Conservation (phyloP, 2,113 vertebrate genomes). For the Nibea albiflora region DNA sequence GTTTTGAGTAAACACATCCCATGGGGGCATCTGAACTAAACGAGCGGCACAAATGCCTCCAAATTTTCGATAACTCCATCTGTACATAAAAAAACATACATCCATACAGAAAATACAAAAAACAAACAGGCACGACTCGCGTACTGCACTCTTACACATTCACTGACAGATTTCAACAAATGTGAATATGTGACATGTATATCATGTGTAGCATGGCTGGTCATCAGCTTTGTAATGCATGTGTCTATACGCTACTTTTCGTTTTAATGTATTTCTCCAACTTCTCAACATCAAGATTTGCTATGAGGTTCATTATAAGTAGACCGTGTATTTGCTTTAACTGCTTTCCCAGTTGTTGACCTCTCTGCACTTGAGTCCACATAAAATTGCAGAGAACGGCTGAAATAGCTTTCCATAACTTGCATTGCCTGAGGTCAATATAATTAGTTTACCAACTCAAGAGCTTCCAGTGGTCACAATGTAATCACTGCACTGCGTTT, state of each 20-base stretch:
- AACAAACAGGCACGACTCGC: not conserved
- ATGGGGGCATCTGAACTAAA: constrained; percentile 16
- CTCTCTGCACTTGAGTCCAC: not conserved
- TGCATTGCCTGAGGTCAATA: constrained; percentile 7
- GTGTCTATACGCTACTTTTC: not conserved
- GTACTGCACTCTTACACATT: not conserved
- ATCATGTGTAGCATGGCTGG: not conserved
- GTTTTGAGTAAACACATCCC: constrained; percentile 41
- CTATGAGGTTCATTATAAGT: not conserved
- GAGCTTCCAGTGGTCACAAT: not conserved
- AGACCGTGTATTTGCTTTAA: not conserved
- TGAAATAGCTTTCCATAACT: constrained; percentile 21
- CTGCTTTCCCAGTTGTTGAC: not conserved
- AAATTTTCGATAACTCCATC: constrained; percentile 22
- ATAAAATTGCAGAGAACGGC: not conserved
- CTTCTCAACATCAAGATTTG: not conserved
- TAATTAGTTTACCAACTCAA: constrained; percentile 13
- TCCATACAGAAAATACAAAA: not conserved
- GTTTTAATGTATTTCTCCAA: not conserved
- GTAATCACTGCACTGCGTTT: not conserved
- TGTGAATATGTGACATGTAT: constrained; percentile 15
- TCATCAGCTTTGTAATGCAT: not conserved
- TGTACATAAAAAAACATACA: not conserved
- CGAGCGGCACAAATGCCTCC: not conserved
- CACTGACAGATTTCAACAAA: not conserved